Percentiles rank a stretch among this genome's conserved stretches.
Evolutionary conservation across 2,888 invertebrate genomes (phyloP).

Genomic region (Torymus auratus): DNA sequence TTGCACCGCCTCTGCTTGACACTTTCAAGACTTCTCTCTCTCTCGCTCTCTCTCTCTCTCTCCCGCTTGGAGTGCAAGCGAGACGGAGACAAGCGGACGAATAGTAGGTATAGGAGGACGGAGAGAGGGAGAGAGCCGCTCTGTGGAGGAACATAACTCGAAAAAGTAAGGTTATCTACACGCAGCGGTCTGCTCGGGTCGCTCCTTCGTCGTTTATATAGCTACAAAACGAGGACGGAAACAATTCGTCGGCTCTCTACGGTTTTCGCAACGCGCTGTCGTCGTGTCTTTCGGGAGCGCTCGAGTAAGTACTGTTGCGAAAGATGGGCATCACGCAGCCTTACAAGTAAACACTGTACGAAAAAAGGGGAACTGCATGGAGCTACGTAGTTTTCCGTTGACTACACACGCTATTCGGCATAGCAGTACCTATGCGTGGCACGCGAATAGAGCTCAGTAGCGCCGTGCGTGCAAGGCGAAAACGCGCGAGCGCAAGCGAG

Average conservation of each 20-base stretch:
- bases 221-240: too few species aligned
- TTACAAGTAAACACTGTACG: too few species aligned
- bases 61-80: neutral
- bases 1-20: slow-evolving; percentile 43
- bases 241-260: too few species aligned
- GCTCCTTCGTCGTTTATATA: too few species aligned
- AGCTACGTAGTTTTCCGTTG: too few species aligned
- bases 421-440: slow-evolving; percentile 16
- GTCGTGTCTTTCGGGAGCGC: neutral
- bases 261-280: neutral
- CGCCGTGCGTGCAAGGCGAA: slow-evolving; percentile 27
- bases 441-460: slow-evolving; percentile 11
- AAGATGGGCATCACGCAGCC: too few species aligned
- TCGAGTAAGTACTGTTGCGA: too few species aligned
- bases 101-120: neutral
- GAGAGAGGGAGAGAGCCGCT: neutral
- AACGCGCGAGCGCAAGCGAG: slow-evolving; percentile 10
- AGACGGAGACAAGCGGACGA: neutral
- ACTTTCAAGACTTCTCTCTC: slow-evolving; percentile 55
- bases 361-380: too few species aligned
- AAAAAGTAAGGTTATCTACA: slow-evolving; percentile 39
- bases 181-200: neutral
- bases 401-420: too few species aligned
- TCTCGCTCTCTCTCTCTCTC: slow-evolving; percentile 24
- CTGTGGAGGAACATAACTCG: slow-evolving; percentile 4